A percentile compares a stretch with the other conserved stretches of the same genome.
Conservation (phyloP, 2,797 vertebrate genomes). For the Sebastiscus albofasciatus region DNA sequence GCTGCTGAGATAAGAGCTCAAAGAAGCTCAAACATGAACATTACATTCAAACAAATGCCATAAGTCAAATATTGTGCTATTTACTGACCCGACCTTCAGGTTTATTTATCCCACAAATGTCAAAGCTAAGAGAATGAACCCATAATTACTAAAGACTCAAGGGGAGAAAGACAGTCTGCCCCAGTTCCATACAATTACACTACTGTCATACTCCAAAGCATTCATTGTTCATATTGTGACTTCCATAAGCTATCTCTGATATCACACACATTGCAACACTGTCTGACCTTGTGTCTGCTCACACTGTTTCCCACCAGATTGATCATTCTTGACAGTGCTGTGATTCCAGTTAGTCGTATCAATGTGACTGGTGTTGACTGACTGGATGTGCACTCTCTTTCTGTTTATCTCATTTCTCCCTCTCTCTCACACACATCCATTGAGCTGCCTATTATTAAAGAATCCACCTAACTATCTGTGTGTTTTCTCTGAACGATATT, state of each 20-base stretch:
- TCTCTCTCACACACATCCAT: neutral
- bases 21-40: neutral
- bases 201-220: neutral
- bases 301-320: constrained; percentile 15
- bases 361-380: constrained; percentile 6
- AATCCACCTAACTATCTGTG: neutral
- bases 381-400: neutral
- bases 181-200: neutral
- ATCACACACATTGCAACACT: neutral
- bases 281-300: constrained; percentile 3
- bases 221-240: neutral
- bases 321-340: neutral
- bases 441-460: neutral
- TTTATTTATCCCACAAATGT: neutral
- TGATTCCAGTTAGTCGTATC: constrained; percentile 27
- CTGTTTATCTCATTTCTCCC: neutral
- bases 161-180: neutral
- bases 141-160: neutral
- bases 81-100: neutral
- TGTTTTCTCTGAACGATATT: neutral
- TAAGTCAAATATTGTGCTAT: neutral
- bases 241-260: neutral
- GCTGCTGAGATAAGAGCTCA: neutral
- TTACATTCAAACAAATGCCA: neutral
- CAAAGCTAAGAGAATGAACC: neutral